Conservation (phyloP, 2,888 invertebrate species). For the Cheilosia vulpina region DNA sequence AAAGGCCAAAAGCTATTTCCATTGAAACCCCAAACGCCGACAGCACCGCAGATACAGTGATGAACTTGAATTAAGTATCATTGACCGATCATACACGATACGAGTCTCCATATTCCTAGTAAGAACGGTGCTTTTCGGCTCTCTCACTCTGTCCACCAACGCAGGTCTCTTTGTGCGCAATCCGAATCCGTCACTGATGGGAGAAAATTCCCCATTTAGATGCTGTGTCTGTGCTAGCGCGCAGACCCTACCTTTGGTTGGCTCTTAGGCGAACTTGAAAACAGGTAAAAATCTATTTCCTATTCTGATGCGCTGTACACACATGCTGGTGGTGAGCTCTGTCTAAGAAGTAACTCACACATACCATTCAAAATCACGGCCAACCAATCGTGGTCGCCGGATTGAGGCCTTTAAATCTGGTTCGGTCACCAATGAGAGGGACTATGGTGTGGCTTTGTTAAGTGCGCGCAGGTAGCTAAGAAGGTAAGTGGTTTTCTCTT, state of each 20-base stretch:
- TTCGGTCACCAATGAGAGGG: constrained; percentile 74
- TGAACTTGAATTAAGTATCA: constrained; percentile 73
- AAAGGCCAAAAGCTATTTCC: constrained; percentile 37
- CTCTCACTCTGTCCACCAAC: constrained; percentile 64
- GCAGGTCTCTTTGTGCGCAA: constrained; percentile 25
- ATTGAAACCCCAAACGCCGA: constrained; percentile 39
- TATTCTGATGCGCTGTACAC: constrained; percentile 46
- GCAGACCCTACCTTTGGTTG: constrained; percentile 51
- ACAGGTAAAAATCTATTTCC: constrained; percentile 71
- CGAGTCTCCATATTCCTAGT: constrained; percentile 4
- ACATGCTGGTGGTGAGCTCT: background rate
- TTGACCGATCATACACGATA: constrained; percentile 68
- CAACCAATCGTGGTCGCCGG: constrained; percentile 71
- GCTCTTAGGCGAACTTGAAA: constrained; percentile 58
- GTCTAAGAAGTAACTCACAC: constrained; percentile 1
- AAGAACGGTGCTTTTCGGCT: background rate
- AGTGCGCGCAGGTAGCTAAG: constrained; percentile 38
- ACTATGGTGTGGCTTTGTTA: constrained; percentile 67
- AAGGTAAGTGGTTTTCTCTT: constrained; percentile 29
- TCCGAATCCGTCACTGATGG: constrained; percentile 1
- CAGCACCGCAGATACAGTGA: constrained; percentile 44
- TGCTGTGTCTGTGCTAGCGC: background rate
- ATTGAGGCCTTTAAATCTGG: constrained; percentile 71
- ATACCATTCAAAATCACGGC: constrained; percentile 67
- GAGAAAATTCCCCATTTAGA: constrained; percentile 27